Percentiles rank a stretch among this genome's conserved stretches.
phyloP scores from a whole-genome alignment of 2,113 vertebrate genomes.

The Eurypyga helias region DNA sequence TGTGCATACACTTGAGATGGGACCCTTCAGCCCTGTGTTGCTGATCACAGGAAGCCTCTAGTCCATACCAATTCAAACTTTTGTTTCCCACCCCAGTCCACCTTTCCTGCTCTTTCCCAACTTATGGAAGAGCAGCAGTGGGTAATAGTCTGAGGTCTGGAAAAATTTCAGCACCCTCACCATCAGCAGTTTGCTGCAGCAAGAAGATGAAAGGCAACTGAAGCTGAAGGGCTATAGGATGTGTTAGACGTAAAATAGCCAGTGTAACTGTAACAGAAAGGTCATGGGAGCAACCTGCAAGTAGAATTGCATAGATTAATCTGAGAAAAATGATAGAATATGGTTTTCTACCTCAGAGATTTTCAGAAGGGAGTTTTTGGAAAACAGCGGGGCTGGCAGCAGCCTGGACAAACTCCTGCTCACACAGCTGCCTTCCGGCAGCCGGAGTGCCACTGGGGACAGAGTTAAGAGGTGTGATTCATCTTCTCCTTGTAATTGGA shows the following conservation, averaged over 20 bases:
- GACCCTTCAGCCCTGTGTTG: not conserved
- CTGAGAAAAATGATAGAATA: not conserved
- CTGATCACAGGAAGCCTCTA: not conserved
- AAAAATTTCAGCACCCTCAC: not conserved
- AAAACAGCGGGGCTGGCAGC: not conserved
- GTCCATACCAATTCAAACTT: not conserved
- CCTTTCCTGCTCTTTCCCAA: not conserved
- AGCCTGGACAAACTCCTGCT: not conserved
- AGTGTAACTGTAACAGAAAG: not conserved
- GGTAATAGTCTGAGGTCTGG: accelerated
- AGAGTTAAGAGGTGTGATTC: not conserved
- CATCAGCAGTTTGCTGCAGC: not conserved
- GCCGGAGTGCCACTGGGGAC: not conserved
- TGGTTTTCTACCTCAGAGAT: not conserved
- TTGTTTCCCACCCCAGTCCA: not conserved
- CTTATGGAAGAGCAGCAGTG: not conserved
- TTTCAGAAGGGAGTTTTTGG: not conserved
- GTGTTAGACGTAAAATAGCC: not conserved
- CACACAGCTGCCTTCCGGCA: not conserved
- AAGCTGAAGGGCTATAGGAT: not conserved
- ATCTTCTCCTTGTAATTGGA: slow-evolving; percentile 29
- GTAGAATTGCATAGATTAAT: not conserved
- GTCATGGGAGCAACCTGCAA: not conserved
- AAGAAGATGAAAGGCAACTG: not conserved
- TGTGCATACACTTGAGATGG: accelerated